Conservation (phyloP, 2,888 invertebrate species). For the Parasteatoda lunata region DNA sequence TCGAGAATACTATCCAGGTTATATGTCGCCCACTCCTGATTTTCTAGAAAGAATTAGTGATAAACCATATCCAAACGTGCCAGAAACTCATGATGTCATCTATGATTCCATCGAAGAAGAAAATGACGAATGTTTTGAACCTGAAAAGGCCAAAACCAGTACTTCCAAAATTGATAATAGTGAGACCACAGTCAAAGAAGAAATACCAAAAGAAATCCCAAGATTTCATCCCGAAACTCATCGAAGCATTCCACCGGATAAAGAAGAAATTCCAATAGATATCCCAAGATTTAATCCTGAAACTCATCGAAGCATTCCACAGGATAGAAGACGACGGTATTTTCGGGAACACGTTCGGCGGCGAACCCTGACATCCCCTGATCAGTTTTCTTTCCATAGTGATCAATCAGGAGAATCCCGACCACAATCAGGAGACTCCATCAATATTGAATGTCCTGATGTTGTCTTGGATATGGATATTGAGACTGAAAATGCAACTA, state of each 20-base stretch:
- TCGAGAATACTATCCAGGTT: slow-evolving; percentile 89
- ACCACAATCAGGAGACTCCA: slow-evolving; percentile 11
- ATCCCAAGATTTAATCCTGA: not conserved
- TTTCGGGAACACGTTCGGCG: slow-evolving; percentile 18
- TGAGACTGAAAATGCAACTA: slow-evolving; percentile 8
- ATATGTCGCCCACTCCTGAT: slow-evolving; percentile 92
- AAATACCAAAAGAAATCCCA: slow-evolving; percentile 13
- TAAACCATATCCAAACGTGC: not conserved
- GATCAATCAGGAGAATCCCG: slow-evolving; percentile 17
- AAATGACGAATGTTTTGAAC: slow-evolving; percentile 33
- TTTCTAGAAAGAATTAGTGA: slow-evolving; percentile 79
- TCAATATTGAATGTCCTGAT: slow-evolving; percentile 58
- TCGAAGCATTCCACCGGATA: not conserved
- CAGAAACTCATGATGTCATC: not conserved
- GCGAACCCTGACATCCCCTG: slow-evolving; percentile 23
- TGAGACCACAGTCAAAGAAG: not conserved
- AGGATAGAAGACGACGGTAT: slow-evolving; percentile 10
- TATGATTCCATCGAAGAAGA: slow-evolving; percentile 41
- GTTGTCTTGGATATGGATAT: slow-evolving; percentile 53
- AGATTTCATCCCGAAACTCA: not conserved
- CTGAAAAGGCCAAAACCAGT: not conserved
- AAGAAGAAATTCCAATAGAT: slow-evolving; percentile 24
- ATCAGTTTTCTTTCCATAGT: slow-evolving; percentile 33
- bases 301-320: not conserved
- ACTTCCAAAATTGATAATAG: not conserved